Conservation (phyloP, 2,888 invertebrate genomes). For the Taphrorychus bicolor region DNA sequence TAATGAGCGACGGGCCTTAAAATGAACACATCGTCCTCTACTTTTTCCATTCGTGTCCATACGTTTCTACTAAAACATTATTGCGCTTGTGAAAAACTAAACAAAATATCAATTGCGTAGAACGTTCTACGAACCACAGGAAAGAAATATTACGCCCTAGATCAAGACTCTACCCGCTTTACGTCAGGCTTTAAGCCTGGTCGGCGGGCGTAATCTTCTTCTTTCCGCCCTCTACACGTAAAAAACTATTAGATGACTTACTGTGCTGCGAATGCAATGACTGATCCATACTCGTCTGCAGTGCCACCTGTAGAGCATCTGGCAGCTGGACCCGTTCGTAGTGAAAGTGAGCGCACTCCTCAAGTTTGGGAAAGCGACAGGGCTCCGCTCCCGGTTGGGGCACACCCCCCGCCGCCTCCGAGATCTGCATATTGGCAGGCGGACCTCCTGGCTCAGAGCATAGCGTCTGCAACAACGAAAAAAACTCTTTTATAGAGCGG, state of each 20-base stretch:
- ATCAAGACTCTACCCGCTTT: too few relatives aligned
- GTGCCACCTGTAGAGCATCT: conserved; percentile 70
- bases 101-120: too few relatives aligned
- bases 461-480: conserved; percentile 54
- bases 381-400: conserved; percentile 54
- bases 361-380: conserved; percentile 83
- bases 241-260: conserved; percentile 52
- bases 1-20: too few relatives aligned
- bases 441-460: conserved; percentile 54
- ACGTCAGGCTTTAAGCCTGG: too few relatives aligned
- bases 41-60: too few relatives aligned
- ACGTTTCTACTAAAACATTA: too few relatives aligned
- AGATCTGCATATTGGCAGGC: conserved; percentile 56
- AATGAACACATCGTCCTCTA: too few relatives aligned
- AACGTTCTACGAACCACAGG: too few relatives aligned
- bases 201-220: too few relatives aligned
- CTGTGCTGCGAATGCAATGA: conserved; percentile 61
- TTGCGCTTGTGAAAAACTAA: too few relatives aligned
- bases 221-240: too few relatives aligned
- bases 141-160: too few relatives aligned
- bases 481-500: background rate
- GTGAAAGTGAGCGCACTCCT: conserved; percentile 98
- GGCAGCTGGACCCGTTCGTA: conserved; percentile 93
- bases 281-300: conserved; percentile 62
- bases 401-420: conserved; percentile 54